A percentile compares a stretch with the other conserved stretches of the same genome.
Conservation (phyloP, 2,797 vertebrate species). For the Parambassis ranga region DNA sequence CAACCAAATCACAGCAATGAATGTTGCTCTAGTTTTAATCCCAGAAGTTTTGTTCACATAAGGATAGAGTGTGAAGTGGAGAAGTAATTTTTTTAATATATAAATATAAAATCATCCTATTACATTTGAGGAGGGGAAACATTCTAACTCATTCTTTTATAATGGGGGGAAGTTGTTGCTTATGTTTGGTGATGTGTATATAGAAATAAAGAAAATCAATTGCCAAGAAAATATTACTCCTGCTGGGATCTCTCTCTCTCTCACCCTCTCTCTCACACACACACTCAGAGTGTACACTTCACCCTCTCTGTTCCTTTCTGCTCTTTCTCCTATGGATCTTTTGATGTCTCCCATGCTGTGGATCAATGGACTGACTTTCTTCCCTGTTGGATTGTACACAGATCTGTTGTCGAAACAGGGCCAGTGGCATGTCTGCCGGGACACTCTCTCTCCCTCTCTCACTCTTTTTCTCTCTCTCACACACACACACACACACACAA, state of each 20-base stretch:
- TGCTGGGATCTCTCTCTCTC: constrained; percentile 12
- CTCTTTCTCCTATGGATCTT: constrained; percentile 64
- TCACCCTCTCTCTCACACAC: constrained; percentile 11
- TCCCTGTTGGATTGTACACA: constrained; percentile 53
- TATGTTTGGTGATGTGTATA: neutral
- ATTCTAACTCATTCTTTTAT: neutral
- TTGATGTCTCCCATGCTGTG: constrained; percentile 59
- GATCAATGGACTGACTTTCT: constrained; percentile 66
- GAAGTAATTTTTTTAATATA: neutral
- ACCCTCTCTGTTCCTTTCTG: constrained; percentile 24
- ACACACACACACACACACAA: constrained; percentile 5
- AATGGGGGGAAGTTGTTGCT: neutral
- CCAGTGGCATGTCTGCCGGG: constrained; percentile 52
- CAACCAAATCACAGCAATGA: constrained; percentile 40
- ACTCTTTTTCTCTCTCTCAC: constrained; percentile 20
- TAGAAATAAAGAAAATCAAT: constrained; percentile 4
- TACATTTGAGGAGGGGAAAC: neutral
- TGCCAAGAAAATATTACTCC: neutral
- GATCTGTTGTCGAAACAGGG: constrained; percentile 62
- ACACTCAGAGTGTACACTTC: neutral
- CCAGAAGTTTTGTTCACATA: neutral
- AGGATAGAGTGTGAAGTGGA: neutral
- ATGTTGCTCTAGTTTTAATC: constrained; percentile 13
- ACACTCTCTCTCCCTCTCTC: neutral
- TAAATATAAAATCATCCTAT: neutral